These are phyloP conservation scores for Strix aluco DNA, from an alignment of 2,113 vertebrate species.

Conservation along the genomic window DNA sequence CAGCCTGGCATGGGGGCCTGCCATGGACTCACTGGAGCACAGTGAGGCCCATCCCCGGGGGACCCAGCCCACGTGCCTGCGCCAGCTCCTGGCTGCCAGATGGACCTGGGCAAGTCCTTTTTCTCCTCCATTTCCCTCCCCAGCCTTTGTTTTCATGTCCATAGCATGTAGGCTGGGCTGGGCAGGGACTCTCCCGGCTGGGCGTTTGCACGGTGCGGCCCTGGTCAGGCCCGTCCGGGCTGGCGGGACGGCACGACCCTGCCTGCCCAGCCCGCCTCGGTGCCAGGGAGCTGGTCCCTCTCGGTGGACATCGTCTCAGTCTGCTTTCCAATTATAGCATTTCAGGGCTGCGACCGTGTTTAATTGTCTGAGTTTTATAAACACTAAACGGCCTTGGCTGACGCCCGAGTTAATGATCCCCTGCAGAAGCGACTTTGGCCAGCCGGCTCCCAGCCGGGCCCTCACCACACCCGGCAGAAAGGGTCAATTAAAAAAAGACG, in stretches of 20 bases:
- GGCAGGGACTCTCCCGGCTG: neutral
- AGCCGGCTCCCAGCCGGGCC: neutral
- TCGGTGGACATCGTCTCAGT: neutral
- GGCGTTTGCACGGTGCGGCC: fast-evolving
- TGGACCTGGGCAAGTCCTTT: neutral
- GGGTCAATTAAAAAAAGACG: constrained; percentile 8
- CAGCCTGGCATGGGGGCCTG: fast-evolving
- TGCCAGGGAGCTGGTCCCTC: neutral
- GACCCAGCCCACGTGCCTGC: fast-evolving
- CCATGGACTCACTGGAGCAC: neutral
- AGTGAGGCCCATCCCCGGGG: fast-evolving
- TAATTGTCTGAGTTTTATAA: constrained; percentile 62
- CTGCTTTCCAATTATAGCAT: constrained; percentile 63
- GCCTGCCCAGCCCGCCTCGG: neutral
- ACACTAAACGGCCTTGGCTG: constrained; percentile 51
- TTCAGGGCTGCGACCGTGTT: constrained; percentile 5
- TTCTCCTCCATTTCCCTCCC: neutral
- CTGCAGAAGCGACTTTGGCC: constrained; percentile 58
- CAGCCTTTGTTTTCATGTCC: neutral
- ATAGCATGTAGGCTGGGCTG: fast-evolving
- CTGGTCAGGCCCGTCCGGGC: neutral
- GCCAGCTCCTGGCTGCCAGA: neutral
- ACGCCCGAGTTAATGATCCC: constrained; percentile 63
- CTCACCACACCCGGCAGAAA: neutral
- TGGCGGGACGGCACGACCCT: neutral